phyloP scores from a whole-genome alignment of 2,797 vertebrate species.

The Limnodromus scolopaceus region DNA sequence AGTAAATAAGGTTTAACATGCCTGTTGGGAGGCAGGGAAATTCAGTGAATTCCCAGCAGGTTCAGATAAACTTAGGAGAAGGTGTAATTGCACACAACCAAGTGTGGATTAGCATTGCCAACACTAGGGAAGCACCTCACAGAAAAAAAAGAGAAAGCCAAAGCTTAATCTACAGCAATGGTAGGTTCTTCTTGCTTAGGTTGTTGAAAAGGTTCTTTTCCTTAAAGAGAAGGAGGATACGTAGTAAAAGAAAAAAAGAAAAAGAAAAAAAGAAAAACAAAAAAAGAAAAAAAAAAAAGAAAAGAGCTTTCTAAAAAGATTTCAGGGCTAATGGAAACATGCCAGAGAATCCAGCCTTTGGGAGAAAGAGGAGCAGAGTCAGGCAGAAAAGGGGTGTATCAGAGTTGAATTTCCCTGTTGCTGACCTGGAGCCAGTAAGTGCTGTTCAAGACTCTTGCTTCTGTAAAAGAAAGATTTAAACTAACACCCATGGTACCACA shows the following conservation, averaged over 20 bases:
- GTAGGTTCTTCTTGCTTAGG: not conserved
- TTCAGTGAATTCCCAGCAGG: not conserved
- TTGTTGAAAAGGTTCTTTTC: not conserved
- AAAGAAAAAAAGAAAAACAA: not conserved
- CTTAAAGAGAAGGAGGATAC: not conserved
- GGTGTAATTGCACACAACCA: not conserved
- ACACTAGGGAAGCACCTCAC: not conserved
- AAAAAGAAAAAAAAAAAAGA: not conserved
- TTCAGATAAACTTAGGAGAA: not conserved
- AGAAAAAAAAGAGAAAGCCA: not conserved
- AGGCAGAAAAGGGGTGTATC: not conserved
- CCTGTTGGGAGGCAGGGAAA: not conserved
- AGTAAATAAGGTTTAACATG: conserved; percentile 10
- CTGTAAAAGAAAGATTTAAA: conserved; percentile 16
- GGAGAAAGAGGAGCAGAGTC: not conserved
- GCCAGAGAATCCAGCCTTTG: not conserved
- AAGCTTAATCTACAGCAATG: not conserved
- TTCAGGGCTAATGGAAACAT: not conserved
- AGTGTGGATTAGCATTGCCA: not conserved
- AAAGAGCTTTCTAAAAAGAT: not conserved
- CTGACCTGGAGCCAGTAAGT: not conserved
- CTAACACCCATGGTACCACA: conserved; percentile 6
- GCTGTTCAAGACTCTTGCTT: not conserved
- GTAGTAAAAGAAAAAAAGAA: not conserved
- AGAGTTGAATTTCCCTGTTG: not conserved